A percentile compares a stretch with the other conserved stretches of the same genome.
Evolutionary conservation across 2,797 vertebrate species (phyloP).

Genomic region (Hydrophis major): DNA sequence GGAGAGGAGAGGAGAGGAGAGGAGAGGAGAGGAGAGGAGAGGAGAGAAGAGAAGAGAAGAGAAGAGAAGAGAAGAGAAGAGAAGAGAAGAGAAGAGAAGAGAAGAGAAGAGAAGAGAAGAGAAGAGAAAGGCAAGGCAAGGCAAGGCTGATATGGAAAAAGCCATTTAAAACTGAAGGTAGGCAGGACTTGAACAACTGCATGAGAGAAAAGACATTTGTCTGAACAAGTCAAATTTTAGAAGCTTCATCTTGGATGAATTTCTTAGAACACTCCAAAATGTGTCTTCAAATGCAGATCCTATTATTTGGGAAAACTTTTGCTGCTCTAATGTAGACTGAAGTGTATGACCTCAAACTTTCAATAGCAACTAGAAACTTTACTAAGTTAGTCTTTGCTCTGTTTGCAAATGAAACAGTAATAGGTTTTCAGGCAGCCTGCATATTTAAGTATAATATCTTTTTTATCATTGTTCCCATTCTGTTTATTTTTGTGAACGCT

Average conservation of each 20-base stretch:
- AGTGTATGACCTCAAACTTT: neutral
- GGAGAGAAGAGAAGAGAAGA: no score
- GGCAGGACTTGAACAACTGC: neutral
- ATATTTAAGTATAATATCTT: neutral
- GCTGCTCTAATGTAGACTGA: neutral
- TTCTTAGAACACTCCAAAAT: neutral
- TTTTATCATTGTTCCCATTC: neutral
- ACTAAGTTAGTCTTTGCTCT: neutral
- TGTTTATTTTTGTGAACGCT: neutral
- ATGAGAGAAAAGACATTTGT: neutral
- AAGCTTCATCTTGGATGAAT: neutral
- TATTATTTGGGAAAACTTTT: neutral
- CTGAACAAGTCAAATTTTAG: neutral
- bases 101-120: neutral
- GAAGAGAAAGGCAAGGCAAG: neutral
- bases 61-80: no score
- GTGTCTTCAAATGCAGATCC: neutral
- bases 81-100: no score
- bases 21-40: fast-evolving
- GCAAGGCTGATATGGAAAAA: neutral
- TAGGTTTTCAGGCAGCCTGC: neutral
- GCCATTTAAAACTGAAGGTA: neutral
- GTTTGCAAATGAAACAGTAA: neutral
- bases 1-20: no score
- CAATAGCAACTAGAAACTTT: neutral